Base-by-base conservation (phyloP, 1,140 invertebrate genomes). In the Colletes gigas region DNA sequence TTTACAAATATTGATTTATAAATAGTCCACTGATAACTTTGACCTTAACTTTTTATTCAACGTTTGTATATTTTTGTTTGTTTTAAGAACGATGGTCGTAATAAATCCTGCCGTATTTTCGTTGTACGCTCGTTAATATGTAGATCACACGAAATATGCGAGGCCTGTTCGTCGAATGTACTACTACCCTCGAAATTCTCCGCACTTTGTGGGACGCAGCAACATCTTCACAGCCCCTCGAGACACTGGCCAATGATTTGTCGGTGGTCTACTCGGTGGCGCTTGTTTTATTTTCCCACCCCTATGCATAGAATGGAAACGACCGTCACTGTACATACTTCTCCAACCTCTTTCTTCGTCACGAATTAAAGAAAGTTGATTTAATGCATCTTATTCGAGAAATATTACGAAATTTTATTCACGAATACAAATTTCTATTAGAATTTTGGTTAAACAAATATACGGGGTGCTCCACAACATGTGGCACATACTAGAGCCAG, bases 121-220 rank as follows among this genome's bases (percentile, higher is more conserved):
- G 72, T 68, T 75, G 54, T 67, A 75, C 10, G 21, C 47, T 74
- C 10, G 62, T 65, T 74, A 59, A 67, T 74, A 74, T 67, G 21
- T 68, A 47, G 55, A 54, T 55, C 68, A 47, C 17, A 59, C 52
- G 12, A 1, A 15, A 14, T 67, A 59, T 59, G 52, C 6, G 54
- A 80, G 78, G 72, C 71, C 62, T 75, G 30, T 75, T 62, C 67
- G 78, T 80, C 78, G 62, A 65, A 73, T 44, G n/a, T 60, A 59
- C 62, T 72, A 73, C 78, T 52, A 74, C 72, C 72, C 63, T 60
- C 77, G 60, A 79, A 79, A 44, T 73, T 66, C 50, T 30, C 41
- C 21, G 8, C 54, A 47, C 19, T 17, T 79, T 73, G 77, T 55
- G 52, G 60, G 60, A 41, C 39, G 50, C 75, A 71, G 67, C 75